Base-by-base conservation (phyloP, 2,113 vertebrate species). In the Nicator chloris region DNA sequence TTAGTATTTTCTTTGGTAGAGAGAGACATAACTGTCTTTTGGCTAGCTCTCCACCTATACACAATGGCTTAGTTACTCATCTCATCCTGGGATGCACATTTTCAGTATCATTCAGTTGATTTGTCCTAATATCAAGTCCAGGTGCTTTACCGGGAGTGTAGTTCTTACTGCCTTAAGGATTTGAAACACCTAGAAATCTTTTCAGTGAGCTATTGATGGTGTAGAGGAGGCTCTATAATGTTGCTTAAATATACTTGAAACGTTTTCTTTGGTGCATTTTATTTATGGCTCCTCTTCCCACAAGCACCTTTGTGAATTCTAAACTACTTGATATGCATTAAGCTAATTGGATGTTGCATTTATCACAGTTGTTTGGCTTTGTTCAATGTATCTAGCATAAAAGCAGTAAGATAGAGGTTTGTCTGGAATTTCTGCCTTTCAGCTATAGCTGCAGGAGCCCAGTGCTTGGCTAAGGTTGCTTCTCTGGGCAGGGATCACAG, bases 401-500 rank as follows among this genome's bases (percentile, higher is more conserved):
- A 80, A 81, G 63, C 8, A 1, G 1, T 82, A 39, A 82, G 88
- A 56, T 21, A 77, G 68, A 75, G 53, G 39, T 80, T 92, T 35
- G 64, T 69, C 30, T 83, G 95, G 73, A 87, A 89, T 95, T 92
- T 87, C 35, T 96, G 94, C 95, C 89, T 89, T 71, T 53, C 16
- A 59, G 93, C 88, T 88, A 3, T 78, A 63, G 87, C 71, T 85
- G 47, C 66, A 37, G 81, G 45, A 93, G 37, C 35, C 23, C 14
- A 12, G 75, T 72, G 60, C 76, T n/a, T 24, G 31, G 50, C 33
- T 22, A 5, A 78, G 92, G 59, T 73, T 65, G 81, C 84, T 1
- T 93, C 84, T 84, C 63, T 94, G 94, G 88, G 88, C 95, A 93
- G 85, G 31, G 88, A 59, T 98, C 96, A 97, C 94, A 95, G 96